A percentile compares a stretch with the other conserved stretches of the same genome.
Conservation (phyloP, 1,140 invertebrate genomes). For the Chymomyza costata region DNA sequence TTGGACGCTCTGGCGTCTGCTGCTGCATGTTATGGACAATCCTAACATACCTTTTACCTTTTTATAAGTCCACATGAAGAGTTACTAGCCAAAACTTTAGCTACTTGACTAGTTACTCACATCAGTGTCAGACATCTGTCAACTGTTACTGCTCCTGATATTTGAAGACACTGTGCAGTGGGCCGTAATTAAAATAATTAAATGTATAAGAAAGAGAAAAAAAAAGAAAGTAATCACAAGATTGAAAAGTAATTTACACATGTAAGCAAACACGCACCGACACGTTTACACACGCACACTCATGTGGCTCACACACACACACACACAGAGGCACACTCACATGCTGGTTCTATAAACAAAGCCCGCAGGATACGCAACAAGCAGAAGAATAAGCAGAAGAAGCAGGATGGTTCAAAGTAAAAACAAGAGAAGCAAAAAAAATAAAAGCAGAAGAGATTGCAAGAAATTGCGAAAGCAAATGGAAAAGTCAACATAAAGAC, state of each 20-base stretch:
- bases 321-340: background rate
- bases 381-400: slow-evolving; percentile 13
- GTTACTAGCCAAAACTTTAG: no score
- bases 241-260: slow-evolving; percentile 74
- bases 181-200: slow-evolving; percentile 70
- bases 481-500: slow-evolving; percentile 63
- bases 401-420: slow-evolving; percentile 39
- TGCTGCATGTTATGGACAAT: no score
- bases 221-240: slow-evolving; percentile 73
- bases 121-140: no score
- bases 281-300: slow-evolving; percentile 17
- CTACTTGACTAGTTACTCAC: no score
- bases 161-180: slow-evolving; percentile 40
- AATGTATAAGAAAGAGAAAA: no score
- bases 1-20: no score
- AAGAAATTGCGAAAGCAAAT: slow-evolving; percentile 64
- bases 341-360: slow-evolving; percentile 48
- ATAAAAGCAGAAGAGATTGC: slow-evolving; percentile 43
- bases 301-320: slow-evolving; percentile 50
- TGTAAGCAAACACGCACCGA: slow-evolving; percentile 56
- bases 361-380: slow-evolving; percentile 53
- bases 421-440: slow-evolving; percentile 1
- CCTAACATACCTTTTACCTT: no score
- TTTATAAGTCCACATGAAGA: no score
- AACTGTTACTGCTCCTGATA: no score